Evolutionary conservation across 2,113 vertebrate genomes (phyloP).

Genomic region (Alethe diademata): DNA sequence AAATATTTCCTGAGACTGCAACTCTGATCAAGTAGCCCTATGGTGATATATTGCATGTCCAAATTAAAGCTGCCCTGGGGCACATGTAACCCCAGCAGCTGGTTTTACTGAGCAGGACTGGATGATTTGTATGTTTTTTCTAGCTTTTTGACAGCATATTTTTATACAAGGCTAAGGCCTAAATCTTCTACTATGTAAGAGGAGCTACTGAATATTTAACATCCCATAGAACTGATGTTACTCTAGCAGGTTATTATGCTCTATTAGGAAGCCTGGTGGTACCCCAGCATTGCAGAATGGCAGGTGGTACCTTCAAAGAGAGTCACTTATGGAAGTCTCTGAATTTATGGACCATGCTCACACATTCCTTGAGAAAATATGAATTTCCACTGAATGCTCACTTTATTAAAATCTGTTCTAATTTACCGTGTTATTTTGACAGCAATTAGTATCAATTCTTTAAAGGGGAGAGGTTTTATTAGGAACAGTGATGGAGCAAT

Average conservation of each 20-base stretch:
- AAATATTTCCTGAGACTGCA: constrained; percentile 61
- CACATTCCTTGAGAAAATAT: background rate
- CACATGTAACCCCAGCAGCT: constrained; percentile 22
- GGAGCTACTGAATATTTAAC: constrained; percentile 36
- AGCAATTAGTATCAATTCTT: background rate
- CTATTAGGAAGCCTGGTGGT: background rate
- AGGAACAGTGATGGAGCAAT: background rate
- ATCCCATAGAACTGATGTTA: background rate
- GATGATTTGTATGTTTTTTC: constrained; percentile 41
- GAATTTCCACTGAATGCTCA: background rate
- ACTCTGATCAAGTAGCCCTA: constrained; percentile 46
- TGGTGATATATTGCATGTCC: constrained; percentile 43
- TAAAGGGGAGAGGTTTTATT: background rate
- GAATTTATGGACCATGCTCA: background rate
- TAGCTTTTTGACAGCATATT: constrained; percentile 44
- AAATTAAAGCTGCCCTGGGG: constrained; percentile 62
- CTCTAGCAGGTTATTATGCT: background rate
- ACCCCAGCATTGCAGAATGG: background rate
- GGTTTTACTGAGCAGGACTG: constrained; percentile 21
- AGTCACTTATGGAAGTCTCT: background rate
- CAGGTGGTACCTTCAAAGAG: background rate
- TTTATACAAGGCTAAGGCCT: constrained; percentile 12
- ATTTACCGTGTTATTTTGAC: background rate
- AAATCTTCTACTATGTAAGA: background rate
- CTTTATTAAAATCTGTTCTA: background rate